Conservation (phyloP, 1,140 invertebrate species). For the Aphaenogaster ashmeadi region DNA sequence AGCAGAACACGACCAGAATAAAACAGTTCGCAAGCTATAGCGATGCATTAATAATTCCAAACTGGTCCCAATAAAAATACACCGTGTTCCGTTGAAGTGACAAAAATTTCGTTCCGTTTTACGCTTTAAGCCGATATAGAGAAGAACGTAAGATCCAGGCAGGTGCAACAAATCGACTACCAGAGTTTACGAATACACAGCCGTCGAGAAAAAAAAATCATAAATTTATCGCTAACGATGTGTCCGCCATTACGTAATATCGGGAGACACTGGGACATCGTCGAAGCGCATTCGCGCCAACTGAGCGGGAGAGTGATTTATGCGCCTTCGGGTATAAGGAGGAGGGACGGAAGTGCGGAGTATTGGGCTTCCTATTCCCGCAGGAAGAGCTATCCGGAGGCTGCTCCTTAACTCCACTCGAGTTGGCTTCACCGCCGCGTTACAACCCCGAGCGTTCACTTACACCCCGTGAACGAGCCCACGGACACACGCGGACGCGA, state of each 20-base stretch:
- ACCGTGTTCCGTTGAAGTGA: background rate
- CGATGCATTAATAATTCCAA: slow-evolving; percentile 28
- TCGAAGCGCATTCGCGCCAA: slow-evolving; percentile 57
- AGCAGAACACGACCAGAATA: background rate
- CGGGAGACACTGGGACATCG: slow-evolving; percentile 76
- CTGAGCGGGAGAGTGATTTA: slow-evolving; percentile 80
- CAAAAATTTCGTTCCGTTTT: background rate
- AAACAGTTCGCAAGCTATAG: background rate
- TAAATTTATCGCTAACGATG: background rate
- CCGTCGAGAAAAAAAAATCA: background rate
- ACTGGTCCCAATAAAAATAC: slow-evolving; percentile 10
- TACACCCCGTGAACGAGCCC: slow-evolving; percentile 55
- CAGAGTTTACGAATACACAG: background rate
- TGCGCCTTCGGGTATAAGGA: slow-evolving; percentile 80
- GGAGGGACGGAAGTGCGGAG: slow-evolving; percentile 80
- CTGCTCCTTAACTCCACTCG: slow-evolving; percentile 78
- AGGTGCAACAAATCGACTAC: slow-evolving; percentile 11
- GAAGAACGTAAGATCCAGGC: background rate
- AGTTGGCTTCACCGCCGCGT: slow-evolving; percentile 76
- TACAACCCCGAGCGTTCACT: slow-evolving; percentile 68
- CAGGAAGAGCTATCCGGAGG: slow-evolving; percentile 74
- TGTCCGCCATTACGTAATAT: slow-evolving; percentile 81
- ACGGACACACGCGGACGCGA: slow-evolving; percentile 49
- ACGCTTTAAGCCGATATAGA: background rate
- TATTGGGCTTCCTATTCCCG: slow-evolving; percentile 84